These are phyloP conservation scores for Antedon mediterranea DNA, from an alignment of 53 echinoderm and acorn worm species.

Conservation along the genomic window DNA sequence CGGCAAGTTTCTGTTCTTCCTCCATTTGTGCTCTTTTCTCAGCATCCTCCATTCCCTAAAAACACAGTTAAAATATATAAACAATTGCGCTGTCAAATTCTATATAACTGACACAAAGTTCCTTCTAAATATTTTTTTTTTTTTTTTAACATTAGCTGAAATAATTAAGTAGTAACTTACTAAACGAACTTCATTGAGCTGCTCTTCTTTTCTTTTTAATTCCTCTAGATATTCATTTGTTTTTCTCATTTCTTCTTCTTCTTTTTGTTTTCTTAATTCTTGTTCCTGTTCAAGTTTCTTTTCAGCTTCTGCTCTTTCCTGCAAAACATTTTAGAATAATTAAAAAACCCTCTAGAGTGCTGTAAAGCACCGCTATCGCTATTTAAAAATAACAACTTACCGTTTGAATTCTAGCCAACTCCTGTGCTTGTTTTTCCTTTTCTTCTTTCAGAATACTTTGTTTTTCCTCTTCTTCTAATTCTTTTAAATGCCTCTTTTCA, in stretches of 20 bases:
- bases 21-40: slow-evolving; percentile 14
- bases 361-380: no score
- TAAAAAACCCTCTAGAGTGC: no score
- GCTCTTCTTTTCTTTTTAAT: slow-evolving; percentile 28
- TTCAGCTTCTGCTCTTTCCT: slow-evolving; percentile 38
- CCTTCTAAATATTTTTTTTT: no score
- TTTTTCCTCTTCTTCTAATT: neutral
- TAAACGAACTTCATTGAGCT: slow-evolving; percentile 24
- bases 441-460: neutral
- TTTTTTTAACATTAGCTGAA: no score
- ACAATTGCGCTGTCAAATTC: no score
- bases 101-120: neutral
- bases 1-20: neutral
- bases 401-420: neutral
- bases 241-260: slow-evolving; percentile 35
- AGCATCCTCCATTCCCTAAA: slow-evolving; percentile 41
- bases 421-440: neutral
- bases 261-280: slow-evolving; percentile 28
- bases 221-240: slow-evolving; percentile 29
- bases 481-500: neutral
- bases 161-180: slow-evolving; percentile 11
- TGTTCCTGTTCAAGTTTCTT: slow-evolving; percentile 39
- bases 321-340: neutral
- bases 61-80: no score
- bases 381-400: neutral